phyloP scores from a whole-genome alignment of 2,113 vertebrate genomes.

The Plotosus lineatus region DNA sequence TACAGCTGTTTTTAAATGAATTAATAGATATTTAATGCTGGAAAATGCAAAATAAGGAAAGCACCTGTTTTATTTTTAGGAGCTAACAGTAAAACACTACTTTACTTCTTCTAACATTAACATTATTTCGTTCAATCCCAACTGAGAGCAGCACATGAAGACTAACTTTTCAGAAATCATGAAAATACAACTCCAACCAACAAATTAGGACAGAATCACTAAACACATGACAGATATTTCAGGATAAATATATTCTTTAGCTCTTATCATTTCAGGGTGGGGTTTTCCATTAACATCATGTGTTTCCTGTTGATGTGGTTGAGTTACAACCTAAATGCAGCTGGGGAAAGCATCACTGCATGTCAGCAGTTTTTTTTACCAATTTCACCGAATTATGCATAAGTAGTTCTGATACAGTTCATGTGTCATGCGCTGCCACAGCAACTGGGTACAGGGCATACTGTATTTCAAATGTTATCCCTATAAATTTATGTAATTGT shows the following conservation, averaged over 20 bases:
- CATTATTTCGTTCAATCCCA: background rate
- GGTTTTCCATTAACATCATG: background rate
- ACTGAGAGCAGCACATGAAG: background rate
- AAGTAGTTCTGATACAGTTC: background rate
- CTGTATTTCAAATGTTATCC: background rate
- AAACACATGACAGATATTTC: background rate
- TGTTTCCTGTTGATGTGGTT: constrained; percentile 5
- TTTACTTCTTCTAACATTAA: background rate
- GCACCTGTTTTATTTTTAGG: background rate
- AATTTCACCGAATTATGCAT: background rate
- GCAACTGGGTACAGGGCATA: background rate
- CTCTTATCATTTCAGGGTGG: background rate
- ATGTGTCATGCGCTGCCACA: background rate
- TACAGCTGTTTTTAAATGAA: no score
- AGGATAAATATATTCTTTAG: background rate
- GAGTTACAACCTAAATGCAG: no score
- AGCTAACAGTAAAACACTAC: background rate
- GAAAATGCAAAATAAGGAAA: background rate
- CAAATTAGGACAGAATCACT: background rate
- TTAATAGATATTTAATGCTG: no score
- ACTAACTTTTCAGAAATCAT: background rate
- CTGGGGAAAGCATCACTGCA: background rate
- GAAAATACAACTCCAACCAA: background rate
- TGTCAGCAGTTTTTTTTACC: background rate
- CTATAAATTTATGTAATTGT: no score